Conservation (phyloP, 2,888 invertebrate species). For the Hesperia comma region DNA sequence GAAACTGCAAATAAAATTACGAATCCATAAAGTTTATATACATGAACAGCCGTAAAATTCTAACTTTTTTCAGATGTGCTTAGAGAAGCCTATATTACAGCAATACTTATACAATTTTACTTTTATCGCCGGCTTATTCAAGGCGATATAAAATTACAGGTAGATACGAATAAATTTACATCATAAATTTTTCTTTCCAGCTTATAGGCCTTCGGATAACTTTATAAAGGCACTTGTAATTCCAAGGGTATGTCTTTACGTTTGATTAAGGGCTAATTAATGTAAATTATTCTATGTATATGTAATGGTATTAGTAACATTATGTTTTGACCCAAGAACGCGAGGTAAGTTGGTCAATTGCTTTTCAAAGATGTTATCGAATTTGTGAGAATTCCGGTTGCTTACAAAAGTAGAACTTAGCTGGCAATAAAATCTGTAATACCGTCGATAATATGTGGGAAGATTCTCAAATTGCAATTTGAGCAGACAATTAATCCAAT, state of each 20-base stretch:
- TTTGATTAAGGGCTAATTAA: neutral
- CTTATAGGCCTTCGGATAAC: neutral
- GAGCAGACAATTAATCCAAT: too few species aligned
- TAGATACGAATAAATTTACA: neutral
- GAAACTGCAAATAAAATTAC: too few species aligned
- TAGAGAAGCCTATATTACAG: too few species aligned
- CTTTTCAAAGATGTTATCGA: slow-evolving; percentile 31
- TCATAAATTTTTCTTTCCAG: slow-evolving; percentile 6
- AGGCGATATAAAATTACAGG: slow-evolving; percentile 23
- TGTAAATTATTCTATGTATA: too few species aligned
- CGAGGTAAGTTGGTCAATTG: slow-evolving; percentile 31
- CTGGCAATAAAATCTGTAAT: slow-evolving; percentile 14
- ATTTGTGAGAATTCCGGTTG: slow-evolving; percentile 23
- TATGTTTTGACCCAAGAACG: slow-evolving; percentile 13
- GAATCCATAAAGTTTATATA: too few species aligned
- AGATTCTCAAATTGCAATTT: too few species aligned
- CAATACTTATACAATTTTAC: neutral
- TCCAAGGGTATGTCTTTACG: neutral
- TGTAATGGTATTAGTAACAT: slow-evolving; percentile 12
- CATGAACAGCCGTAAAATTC: too few species aligned
- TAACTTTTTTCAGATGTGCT: too few species aligned
- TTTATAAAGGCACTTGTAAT: neutral
- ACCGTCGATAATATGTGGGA: neutral
- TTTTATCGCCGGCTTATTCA: neutral
- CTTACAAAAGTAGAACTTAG: slow-evolving; percentile 23